Percentiles rank a stretch among this genome's conserved stretches.
Evolutionary conservation across 1,140 invertebrate species (phyloP).

Genomic region (Drosophila kepulauana): DNA sequence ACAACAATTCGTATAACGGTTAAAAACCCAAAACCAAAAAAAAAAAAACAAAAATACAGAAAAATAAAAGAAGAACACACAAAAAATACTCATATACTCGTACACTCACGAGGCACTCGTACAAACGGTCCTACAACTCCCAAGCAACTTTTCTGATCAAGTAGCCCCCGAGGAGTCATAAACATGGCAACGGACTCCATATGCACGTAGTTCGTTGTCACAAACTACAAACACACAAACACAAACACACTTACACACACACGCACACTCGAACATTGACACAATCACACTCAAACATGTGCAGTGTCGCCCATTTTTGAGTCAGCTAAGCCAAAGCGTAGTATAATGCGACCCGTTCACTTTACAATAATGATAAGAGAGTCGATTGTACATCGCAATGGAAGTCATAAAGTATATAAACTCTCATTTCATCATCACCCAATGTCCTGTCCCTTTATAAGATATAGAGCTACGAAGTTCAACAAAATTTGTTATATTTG

Average conservation of each 20-base stretch:
- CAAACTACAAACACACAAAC: constrained; percentile 5
- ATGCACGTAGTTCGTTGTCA: constrained; percentile 33
- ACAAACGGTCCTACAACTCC: constrained; percentile 67
- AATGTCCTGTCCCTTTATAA: too few species aligned
- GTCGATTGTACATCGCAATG: too few species aligned
- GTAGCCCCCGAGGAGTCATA: constrained; percentile 79
- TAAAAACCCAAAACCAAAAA: neutral
- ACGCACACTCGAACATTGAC: neutral
- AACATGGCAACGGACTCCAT: constrained; percentile 64
- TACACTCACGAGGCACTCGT: constrained; percentile 30
- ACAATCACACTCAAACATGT: constrained; percentile 36
- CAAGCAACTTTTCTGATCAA: constrained; percentile 79
- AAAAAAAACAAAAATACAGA: neutral
- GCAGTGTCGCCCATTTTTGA: constrained; percentile 75
- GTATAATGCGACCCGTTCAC: neutral
- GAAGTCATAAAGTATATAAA: too few species aligned
- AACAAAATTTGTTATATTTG: too few species aligned
- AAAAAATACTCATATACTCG: constrained; percentile 15
- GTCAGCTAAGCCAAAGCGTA: constrained; percentile 31
- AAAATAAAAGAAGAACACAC: too few species aligned
- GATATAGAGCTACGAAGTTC: too few species aligned
- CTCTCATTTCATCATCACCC: too few species aligned
- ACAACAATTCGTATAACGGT: constrained; percentile 2
- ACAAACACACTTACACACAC: neutral
- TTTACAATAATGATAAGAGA: too few species aligned